Percentiles rank a stretch among this genome's conserved stretches.
phyloP scores from a whole-genome alignment of 2,113 vertebrate genomes.

The Etheostoma cragini region DNA sequence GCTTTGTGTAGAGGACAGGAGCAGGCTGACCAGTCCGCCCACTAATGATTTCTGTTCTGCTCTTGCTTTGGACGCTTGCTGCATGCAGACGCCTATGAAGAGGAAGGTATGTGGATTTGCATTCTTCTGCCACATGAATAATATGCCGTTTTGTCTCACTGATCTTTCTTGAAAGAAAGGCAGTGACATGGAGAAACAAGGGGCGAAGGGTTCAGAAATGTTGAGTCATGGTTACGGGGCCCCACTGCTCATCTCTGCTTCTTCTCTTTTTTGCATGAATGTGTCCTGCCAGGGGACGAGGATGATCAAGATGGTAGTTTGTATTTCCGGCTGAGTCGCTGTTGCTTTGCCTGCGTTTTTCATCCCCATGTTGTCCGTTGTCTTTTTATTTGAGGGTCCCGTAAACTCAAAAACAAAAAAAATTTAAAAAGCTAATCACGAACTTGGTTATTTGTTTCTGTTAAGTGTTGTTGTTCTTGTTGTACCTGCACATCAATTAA shows the following conservation, averaged over 20 bases:
- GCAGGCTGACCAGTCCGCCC: constrained; percentile 46
- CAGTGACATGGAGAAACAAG: constrained; percentile 21
- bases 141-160: background rate
- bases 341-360: constrained; percentile 72
- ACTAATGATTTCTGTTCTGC: constrained; percentile 83
- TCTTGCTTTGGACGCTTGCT: constrained; percentile 85
- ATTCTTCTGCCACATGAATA: constrained; percentile 43
- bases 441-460: constrained; percentile 18
- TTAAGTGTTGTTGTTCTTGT: background rate
- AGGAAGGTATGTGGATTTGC: constrained; percentile 84
- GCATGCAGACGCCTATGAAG: constrained; percentile 87
- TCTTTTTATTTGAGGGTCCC: constrained; percentile 54
- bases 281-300: constrained; percentile 78
- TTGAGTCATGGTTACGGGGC: constrained; percentile 45
- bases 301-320: constrained; percentile 84
- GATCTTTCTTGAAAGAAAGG: constrained; percentile 12
- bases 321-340: constrained; percentile 75
- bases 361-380: constrained; percentile 49
- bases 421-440: constrained; percentile 56
- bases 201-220: constrained; percentile 71
- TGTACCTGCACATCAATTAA: constrained; percentile 51
- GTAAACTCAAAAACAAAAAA: background rate
- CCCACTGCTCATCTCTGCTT: constrained; percentile 75
- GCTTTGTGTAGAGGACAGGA: constrained; percentile 51
- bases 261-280: constrained; percentile 81